Evolutionary conservation across 2,113 vertebrate genomes (phyloP), one percentile per base, ranked within the genome.

Genomic region (Chrysochloris asiatica): DNA sequence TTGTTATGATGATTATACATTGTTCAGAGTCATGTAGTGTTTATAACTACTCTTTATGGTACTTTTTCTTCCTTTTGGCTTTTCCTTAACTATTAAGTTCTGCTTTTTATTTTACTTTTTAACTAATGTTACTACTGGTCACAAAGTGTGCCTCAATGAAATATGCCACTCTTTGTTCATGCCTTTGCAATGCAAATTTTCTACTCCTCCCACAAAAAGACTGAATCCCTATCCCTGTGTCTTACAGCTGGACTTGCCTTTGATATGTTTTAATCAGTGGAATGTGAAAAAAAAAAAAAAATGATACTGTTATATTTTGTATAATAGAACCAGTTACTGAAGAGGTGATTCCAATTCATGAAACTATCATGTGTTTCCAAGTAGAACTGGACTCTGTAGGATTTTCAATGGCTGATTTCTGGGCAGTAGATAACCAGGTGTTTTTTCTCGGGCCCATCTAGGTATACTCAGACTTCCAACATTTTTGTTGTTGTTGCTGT

Each of bases 221-320:
- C 9, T 30, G 30, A 22, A 9, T 52, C 47, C 52, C 26, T 38
- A 71, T 69, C 1, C 11, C 7, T 82, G 17, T 8, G 16, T 56
- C 26, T 61, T 78, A 33, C 92, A 59, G 54, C 41, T 72, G 26
- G 48, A 1, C 12, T 85, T 14, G 2, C 43, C 13, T 72, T 92
- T 33, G 4, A 65, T 22, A 47, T 67, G 8, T 33, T 83, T 71
- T 83, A n/a, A 65, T 82, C 24, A 90, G 59, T 47, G 10, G 13
- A 50, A 89, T 50, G 8, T 83, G 7, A 65, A 92, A 84, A 6
- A 56, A 72, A 88, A 65, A 92, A 80, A 11, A 56, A 72, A 88
- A 80, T 38, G 13, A 30, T 19, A 77, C 13, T 71, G 6, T 52
- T 84, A 12, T 83, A 38, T 13, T 30, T 73, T 81, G 6, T 30